Evolutionary conservation across 2,113 vertebrate genomes (phyloP).

Genomic region (Mormoops blainvillei): DNA sequence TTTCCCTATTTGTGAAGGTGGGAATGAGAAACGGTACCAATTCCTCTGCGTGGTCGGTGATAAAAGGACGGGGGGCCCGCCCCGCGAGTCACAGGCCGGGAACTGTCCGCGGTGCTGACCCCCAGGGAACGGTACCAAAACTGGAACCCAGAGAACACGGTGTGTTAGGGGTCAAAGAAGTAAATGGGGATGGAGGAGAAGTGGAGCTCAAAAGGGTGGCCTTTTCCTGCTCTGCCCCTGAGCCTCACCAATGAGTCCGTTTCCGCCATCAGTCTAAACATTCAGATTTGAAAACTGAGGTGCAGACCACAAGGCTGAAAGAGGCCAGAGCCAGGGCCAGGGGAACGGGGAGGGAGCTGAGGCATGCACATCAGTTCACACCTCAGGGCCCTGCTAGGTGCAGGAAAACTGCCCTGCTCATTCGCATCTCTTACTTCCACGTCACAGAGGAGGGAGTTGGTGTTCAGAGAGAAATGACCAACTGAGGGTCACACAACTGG

Average conservation of each 20-base stretch:
- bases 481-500: no score
- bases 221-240: background rate
- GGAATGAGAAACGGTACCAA: background rate
- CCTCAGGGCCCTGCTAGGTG: background rate
- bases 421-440: background rate
- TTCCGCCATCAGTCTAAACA: background rate
- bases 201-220: background rate
- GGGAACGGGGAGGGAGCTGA: background rate
- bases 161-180: no score
- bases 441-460: background rate
- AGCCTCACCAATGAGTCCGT: background rate
- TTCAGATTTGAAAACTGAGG: background rate
- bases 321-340: background rate
- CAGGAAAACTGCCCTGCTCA: rapidly evolving
- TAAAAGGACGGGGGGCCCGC: background rate
- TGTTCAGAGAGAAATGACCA: background rate
- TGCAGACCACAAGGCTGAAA: background rate
- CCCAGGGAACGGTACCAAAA: background rate
- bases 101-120: background rate
- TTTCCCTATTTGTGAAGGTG: background rate
- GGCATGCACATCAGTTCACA: background rate
- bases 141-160: background rate
- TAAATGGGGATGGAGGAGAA: background rate
- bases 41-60: background rate
- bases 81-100: background rate